Evolutionary conservation across 2,797 vertebrate species (phyloP).

Genomic region (Mastacembelus armatus): DNA sequence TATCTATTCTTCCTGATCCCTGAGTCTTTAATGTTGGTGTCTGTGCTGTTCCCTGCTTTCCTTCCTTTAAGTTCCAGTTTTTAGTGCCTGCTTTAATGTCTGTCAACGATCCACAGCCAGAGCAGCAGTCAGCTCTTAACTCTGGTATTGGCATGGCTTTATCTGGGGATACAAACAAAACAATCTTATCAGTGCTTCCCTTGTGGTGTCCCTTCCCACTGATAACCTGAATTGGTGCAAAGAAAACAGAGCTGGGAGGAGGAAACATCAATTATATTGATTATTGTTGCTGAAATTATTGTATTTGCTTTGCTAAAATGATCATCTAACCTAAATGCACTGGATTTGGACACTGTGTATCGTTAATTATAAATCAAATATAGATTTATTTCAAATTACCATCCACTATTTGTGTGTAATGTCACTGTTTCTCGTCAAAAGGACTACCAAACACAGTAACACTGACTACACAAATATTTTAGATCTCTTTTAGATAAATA

Average conservation of each 20-base stretch:
- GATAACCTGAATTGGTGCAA: constrained; percentile 63
- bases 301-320: neutral
- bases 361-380: neutral
- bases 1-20: constrained; percentile 55
- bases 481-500: neutral
- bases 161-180: constrained; percentile 77
- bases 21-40: constrained; percentile 49
- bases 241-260: constrained; percentile 44
- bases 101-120: constrained; percentile 64
- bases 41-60: constrained; percentile 48
- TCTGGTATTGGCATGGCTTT: constrained; percentile 60
- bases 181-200: constrained; percentile 82
- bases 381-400: no score
- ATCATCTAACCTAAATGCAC: neutral
- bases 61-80: constrained; percentile 43
- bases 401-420: neutral
- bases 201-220: constrained; percentile 53
- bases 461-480: neutral
- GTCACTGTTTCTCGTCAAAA: neutral
- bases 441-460: neutral
- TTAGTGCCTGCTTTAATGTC: constrained; percentile 73
- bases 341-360: neutral
- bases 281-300: constrained; percentile 22
- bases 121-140: constrained; percentile 62
- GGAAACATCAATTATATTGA: constrained; percentile 30